A percentile compares a stretch with the other conserved stretches of the same genome.
phyloP scores from a whole-genome alignment of 92 coral and sea anemone genomes.

The Zoanthus gigantus region DNA sequence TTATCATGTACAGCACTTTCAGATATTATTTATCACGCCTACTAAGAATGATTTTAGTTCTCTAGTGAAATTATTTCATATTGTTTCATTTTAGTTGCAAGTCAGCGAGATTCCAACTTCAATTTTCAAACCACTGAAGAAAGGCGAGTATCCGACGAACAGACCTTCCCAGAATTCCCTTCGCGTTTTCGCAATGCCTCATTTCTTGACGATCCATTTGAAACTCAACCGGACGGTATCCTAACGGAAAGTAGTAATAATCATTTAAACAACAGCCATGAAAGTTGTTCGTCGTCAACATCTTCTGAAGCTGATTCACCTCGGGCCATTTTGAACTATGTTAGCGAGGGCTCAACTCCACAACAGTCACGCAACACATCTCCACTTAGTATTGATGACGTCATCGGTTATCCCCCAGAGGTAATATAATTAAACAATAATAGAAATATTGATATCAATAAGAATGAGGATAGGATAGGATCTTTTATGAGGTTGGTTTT shows the following conservation, averaged over 20 bases:
- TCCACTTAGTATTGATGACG: slow-evolving; percentile 71
- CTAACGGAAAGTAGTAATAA: slow-evolving; percentile 59
- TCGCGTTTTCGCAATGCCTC: slow-evolving; percentile 70
- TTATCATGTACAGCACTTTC: no score
- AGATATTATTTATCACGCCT: no score
- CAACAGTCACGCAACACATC: slow-evolving; percentile 82
- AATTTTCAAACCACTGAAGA: slow-evolving; percentile 4
- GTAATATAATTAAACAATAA: slow-evolving; percentile 14
- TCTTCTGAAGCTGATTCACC: slow-evolving; percentile 48
- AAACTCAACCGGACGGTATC: slow-evolving; percentile 79
- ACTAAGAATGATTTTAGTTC: no score
- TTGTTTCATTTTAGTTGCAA: slow-evolving; percentile 7
- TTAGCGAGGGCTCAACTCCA: slow-evolving; percentile 32
- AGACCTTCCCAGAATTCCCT: slow-evolving; percentile 55
- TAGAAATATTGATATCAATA: no score
- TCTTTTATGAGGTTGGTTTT: no score
- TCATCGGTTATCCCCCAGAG: slow-evolving; percentile 54
- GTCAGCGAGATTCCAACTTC: background rate
- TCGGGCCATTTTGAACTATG: slow-evolving; percentile 59
- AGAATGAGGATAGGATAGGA: background rate
- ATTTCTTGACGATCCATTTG: slow-evolving; percentile 72
- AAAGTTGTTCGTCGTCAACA: slow-evolving; percentile 47
- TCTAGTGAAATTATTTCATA: background rate
- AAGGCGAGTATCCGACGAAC: slow-evolving; percentile 75
- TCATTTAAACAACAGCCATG: slow-evolving; percentile 41